These are phyloP conservation scores for Oasisia sp. DNA, from an alignment of 2,888 invertebrate species.

Conservation along the genomic window DNA sequence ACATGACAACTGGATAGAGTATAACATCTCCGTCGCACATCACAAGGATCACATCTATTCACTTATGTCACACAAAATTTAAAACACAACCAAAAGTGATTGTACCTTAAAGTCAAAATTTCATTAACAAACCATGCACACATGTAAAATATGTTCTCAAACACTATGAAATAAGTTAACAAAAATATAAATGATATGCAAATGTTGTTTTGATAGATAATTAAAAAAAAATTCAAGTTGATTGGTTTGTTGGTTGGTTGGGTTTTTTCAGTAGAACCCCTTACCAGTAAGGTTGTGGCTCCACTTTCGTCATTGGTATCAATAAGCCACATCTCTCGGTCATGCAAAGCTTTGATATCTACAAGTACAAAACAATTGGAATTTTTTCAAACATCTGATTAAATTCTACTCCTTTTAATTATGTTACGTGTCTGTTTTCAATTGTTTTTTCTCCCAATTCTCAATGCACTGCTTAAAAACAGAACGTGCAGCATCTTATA, in stretches of 20 bases:
- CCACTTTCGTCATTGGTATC: constrained; percentile 85
- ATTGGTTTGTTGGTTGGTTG: too few relatives aligned
- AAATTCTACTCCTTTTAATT: background rate
- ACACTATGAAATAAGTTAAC: background rate
- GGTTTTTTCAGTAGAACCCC: constrained; percentile 38
- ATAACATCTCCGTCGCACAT: background rate
- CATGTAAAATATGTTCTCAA: too few relatives aligned
- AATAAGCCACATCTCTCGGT: constrained; percentile 84
- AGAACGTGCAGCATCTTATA: background rate
- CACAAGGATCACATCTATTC: background rate
- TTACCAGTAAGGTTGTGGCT: constrained; percentile 84
- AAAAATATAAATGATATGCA: background rate
- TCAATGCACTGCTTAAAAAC: background rate
- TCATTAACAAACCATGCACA: background rate
- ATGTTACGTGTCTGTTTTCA: background rate
- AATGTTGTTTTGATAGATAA: background rate
- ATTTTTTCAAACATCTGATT: background rate
- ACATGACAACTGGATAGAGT: background rate
- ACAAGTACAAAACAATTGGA: constrained; percentile 25
- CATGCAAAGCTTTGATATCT: constrained; percentile 60
- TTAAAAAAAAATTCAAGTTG: background rate
- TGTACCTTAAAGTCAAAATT: background rate
- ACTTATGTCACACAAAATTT: background rate
- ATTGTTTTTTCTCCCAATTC: background rate
- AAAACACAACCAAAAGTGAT: background rate